Conservation (phyloP, 2,888 invertebrate genomes). For the Ennomos fuscantarius region DNA sequence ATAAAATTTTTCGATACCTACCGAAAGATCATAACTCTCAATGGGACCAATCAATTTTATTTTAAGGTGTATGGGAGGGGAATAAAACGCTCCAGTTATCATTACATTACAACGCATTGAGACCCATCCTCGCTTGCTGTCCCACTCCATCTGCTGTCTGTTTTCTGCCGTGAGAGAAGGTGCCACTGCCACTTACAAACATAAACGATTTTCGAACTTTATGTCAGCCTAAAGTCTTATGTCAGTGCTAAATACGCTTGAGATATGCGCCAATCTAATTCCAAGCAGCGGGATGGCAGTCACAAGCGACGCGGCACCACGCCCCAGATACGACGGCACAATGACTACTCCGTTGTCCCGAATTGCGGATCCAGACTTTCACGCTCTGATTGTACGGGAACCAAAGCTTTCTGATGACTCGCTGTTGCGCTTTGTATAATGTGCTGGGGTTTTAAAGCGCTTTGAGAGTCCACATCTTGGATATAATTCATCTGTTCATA, state of each 20-base stretch:
- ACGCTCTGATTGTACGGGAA: constrained; percentile 40
- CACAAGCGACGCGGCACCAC: constrained; percentile 10
- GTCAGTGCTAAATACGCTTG: neutral
- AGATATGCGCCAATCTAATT: neutral
- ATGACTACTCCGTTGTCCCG: constrained; percentile 24
- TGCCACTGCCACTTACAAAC: too few relatives aligned
- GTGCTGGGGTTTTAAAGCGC: constrained; percentile 27
- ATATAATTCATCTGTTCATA: too few relatives aligned
- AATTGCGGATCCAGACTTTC: constrained; percentile 31
- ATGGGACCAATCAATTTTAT: too few relatives aligned
- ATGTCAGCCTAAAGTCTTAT: too few relatives aligned
- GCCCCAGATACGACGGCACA: constrained; percentile 21
- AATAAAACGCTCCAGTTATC: too few relatives aligned
- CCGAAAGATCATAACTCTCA: too few relatives aligned
- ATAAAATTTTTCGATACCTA: too few relatives aligned
- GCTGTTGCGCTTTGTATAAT: constrained; percentile 30
- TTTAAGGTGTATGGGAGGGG: too few relatives aligned
- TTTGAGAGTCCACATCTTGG: neutral
- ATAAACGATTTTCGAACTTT: too few relatives aligned
- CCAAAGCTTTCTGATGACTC: constrained; percentile 35
- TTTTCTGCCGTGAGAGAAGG: too few relatives aligned
- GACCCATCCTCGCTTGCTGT: too few relatives aligned
- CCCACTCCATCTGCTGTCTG: neutral
- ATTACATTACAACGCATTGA: too few relatives aligned
- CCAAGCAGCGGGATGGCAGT: neutral